These are phyloP conservation scores for Trichogramma pretiosum DNA, from an alignment of 1,140 invertebrate genomes.

Conservation along the genomic window DNA sequence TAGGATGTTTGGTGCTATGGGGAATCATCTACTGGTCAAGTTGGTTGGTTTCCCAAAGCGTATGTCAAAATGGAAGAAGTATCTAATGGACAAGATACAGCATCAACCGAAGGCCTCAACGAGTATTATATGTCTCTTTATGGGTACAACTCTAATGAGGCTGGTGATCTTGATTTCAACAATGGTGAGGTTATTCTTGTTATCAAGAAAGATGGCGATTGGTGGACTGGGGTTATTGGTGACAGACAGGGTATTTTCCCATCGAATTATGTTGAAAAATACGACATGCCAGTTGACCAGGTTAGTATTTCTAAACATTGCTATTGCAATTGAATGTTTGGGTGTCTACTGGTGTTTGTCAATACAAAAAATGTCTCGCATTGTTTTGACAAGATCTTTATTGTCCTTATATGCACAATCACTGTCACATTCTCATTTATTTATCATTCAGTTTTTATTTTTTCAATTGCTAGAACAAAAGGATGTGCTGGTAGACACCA, in stretches of 20 bases:
- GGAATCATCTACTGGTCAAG: conserved; percentile 39
- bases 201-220: conserved; percentile 85
- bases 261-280: conserved; percentile 78
- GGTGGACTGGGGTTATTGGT: conserved; percentile 93
- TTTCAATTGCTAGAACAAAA: too few relatives aligned
- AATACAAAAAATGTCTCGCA: neutral
- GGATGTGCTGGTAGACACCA: too few relatives aligned
- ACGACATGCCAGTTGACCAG: conserved; percentile 40
- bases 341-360: too few relatives aligned
- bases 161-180: conserved; percentile 85
- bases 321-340: too few relatives aligned
- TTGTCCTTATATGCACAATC: neutral
- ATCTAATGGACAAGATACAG: conserved; percentile 22
- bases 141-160: conserved; percentile 77
- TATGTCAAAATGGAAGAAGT: conserved; percentile 50
- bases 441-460: too few relatives aligned
- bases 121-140: conserved; percentile 80
- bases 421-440: neutral
- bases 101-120: conserved; percentile 25
- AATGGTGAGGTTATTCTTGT: conserved; percentile 85
- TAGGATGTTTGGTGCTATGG: conserved; percentile 64
- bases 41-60: conserved; percentile 67
- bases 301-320: too few relatives aligned
- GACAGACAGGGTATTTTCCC: conserved; percentile 88
- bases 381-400: neutral